These are phyloP conservation scores for Polyergus mexicanus DNA, from an alignment of 1,140 invertebrate species.

Conservation along the genomic window DNA sequence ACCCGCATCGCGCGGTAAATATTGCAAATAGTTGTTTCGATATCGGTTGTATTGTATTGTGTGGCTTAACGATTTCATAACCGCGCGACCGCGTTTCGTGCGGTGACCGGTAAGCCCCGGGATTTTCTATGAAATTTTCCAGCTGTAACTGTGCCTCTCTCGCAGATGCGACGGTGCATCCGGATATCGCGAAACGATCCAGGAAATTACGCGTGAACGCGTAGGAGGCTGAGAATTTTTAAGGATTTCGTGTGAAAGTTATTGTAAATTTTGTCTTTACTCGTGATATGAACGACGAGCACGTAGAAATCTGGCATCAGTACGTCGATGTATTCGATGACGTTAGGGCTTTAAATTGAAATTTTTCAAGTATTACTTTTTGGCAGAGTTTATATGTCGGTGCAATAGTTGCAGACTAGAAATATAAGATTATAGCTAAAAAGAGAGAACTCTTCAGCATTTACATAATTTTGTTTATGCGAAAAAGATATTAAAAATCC, in stretches of 20 bases:
- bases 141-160: conserved; percentile 36
- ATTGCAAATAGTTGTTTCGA: conserved; percentile 60
- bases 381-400: background rate
- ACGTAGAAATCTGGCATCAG: background rate
- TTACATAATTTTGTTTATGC: background rate
- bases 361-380: background rate
- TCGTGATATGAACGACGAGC: background rate
- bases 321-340: conserved; percentile 16
- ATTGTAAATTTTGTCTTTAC: conserved; percentile 9
- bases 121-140: conserved; percentile 60
- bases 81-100: conserved; percentile 41
- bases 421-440: background rate
- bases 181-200: conserved; percentile 16
- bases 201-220: background rate
- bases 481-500: background rate
- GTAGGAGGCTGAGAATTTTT: conserved; percentile 1
- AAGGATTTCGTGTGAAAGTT: background rate
- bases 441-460: background rate
- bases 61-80: conserved; percentile 63
- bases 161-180: conserved; percentile 18
- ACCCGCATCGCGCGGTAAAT: conserved; percentile 52
- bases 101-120: conserved; percentile 35
- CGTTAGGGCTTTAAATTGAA: background rate
- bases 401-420: background rate
- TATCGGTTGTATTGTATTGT: conserved; percentile 49